Percentiles rank a stretch among this genome's conserved stretches.
phyloP scores from a whole-genome alignment of 2,797 vertebrate species.

The Muraenolepis orangiensis region DNA sequence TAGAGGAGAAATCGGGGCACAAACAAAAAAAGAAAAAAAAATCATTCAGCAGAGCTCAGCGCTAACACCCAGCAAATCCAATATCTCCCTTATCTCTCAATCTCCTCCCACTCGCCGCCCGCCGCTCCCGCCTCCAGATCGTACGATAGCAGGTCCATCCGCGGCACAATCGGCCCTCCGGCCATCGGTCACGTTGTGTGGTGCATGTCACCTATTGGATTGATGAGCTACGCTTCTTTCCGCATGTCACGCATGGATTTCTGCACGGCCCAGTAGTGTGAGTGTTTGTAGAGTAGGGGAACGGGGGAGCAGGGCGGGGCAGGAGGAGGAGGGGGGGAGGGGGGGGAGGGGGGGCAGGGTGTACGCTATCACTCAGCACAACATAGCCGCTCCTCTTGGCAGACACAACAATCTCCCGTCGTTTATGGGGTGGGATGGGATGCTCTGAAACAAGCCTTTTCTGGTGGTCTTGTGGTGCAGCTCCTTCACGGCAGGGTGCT shows the following conservation, averaged over 20 bases:
- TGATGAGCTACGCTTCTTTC: constrained; percentile 26
- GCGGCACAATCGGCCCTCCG: constrained; percentile 15
- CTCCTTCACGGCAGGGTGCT: neutral
- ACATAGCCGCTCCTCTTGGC: neutral
- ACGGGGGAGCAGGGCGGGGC: too few relatives aligned
- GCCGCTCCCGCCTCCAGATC: constrained; percentile 25
- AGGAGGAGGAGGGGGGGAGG: too few relatives aligned
- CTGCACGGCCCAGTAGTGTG: neutral
- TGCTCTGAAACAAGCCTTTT: neutral
- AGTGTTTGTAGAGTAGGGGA: neutral
- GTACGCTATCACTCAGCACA: neutral
- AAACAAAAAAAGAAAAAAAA: constrained; percentile 33
- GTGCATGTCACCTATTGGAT: constrained; percentile 33
- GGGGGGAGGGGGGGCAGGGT: too few relatives aligned
- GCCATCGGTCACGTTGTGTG: constrained; percentile 37
- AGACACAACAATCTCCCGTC: neutral
- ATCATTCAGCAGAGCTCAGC: constrained; percentile 52
- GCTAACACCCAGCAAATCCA: constrained; percentile 57
- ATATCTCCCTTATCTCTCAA: constrained; percentile 67
- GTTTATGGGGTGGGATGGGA: neutral
- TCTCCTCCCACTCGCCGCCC: constrained; percentile 66
- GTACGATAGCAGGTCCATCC: too few relatives aligned
- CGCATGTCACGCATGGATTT: constrained; percentile 27
- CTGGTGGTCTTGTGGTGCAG: neutral
- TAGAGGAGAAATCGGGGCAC: constrained; percentile 59